Evolutionary conservation across 2,797 vertebrate genomes (phyloP).

Genomic region (Pangasius krempfi): DNA sequence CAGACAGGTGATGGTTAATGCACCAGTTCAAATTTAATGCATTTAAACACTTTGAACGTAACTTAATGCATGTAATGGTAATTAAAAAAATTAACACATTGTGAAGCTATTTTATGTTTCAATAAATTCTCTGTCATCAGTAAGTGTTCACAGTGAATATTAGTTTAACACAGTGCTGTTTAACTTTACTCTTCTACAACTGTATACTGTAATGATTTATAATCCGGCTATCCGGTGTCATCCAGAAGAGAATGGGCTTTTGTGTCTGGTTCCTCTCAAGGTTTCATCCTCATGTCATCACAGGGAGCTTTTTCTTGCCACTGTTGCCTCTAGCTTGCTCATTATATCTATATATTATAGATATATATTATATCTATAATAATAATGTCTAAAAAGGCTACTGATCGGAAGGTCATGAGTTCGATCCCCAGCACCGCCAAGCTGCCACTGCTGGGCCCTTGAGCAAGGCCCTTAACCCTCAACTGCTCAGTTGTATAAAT

Average conservation of each 20-base stretch:
- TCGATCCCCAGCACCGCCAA: too few species aligned
- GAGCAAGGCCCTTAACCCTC: too few species aligned
- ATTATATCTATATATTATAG: too few species aligned
- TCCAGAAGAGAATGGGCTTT: neutral
- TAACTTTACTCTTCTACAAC: neutral
- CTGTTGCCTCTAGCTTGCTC: neutral
- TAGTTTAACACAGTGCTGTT: neutral
- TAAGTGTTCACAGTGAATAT: neutral
- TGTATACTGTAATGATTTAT: neutral
- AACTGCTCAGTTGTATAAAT: too few species aligned
- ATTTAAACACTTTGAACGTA: neutral
- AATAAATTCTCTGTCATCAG: neutral
- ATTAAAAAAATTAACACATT: neutral
- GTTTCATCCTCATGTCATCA: neutral
- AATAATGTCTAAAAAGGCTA: neutral
- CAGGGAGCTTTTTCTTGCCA: neutral
- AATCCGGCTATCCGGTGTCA: neutral
- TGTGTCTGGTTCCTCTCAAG: neutral
- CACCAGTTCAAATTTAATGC: neutral
- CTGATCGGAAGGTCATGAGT: too few species aligned
- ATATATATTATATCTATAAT: too few species aligned
- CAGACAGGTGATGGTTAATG: neutral
- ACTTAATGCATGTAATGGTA: neutral
- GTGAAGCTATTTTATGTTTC: neutral
- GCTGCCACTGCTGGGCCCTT: too few species aligned